phyloP scores from a whole-genome alignment of 2,888 invertebrate genomes.

The Tineola bisselliella region DNA sequence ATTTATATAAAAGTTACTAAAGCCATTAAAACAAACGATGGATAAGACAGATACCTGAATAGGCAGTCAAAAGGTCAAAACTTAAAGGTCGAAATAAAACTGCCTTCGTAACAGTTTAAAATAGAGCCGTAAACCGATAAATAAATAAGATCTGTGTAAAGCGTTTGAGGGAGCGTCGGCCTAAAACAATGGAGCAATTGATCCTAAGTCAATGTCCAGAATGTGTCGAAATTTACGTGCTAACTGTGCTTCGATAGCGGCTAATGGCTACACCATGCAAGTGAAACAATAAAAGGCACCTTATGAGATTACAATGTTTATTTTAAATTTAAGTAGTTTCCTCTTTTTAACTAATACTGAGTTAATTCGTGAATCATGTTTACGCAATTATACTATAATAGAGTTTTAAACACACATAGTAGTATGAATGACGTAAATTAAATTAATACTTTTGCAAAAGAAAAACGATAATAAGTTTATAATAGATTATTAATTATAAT shows the following conservation, averaged over 20 bases:
- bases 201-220: slow-evolving; percentile 36
- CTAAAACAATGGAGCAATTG: slow-evolving; percentile 57
- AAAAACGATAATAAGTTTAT: too few species aligned
- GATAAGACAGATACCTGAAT: too few species aligned
- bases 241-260: slow-evolving; percentile 21
- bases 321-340: background rate
- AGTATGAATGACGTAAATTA: too few species aligned
- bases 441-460: too few species aligned
- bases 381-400: too few species aligned
- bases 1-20: too few species aligned
- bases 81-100: background rate
- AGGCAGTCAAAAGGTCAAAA: background rate
- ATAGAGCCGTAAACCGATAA: slow-evolving; percentile 48
- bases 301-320: background rate
- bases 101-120: slow-evolving; percentile 34
- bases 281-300: background rate
- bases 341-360: too few species aligned
- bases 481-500: too few species aligned
- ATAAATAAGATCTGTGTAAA: slow-evolving; percentile 36
- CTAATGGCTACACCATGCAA: slow-evolving; percentile 27
- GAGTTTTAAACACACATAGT: too few species aligned
- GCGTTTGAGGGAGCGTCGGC: slow-evolving; percentile 46
- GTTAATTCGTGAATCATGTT: too few species aligned
- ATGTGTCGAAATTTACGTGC: slow-evolving; percentile 46
- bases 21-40: too few species aligned